Evolutionary conservation across 2,113 vertebrate species (phyloP).

Genomic region (Hypocryptadius cinnamomeus): DNA sequence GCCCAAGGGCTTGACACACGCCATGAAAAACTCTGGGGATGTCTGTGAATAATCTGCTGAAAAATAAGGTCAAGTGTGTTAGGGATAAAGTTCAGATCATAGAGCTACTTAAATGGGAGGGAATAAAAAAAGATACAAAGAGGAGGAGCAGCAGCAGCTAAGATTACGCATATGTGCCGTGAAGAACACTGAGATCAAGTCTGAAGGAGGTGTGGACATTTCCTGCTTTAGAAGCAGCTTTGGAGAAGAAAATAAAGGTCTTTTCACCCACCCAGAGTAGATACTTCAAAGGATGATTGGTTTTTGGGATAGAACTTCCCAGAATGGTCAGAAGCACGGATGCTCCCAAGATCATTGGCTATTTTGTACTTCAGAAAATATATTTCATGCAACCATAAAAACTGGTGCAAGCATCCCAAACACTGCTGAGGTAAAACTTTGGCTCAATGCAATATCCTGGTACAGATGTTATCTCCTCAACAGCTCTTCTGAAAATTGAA

Average conservation of each 20-base stretch:
- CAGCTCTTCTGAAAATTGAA: background rate
- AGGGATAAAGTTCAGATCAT: background rate
- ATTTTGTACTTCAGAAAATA: background rate
- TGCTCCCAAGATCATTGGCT: background rate
- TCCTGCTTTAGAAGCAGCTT: conserved; percentile 13
- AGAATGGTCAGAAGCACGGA: background rate
- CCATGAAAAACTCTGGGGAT: background rate
- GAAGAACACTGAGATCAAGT: background rate
- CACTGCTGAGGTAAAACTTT: background rate
- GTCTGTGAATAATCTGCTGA: background rate
- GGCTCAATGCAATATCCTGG: background rate
- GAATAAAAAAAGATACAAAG: background rate
- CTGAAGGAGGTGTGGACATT: conserved; percentile 9
- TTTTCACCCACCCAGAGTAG: background rate
- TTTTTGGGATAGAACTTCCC: background rate
- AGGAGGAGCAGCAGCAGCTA: background rate
- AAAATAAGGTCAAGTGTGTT: background rate
- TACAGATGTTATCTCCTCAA: background rate
- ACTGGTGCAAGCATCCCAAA: background rate
- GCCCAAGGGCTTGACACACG: background rate
- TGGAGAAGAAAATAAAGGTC: background rate
- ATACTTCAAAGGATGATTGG: background rate
- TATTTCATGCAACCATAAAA: background rate
- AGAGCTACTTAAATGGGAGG: background rate
- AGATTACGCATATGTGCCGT: background rate